These are phyloP conservation scores for Pygmarrhopalites habei DNA, from an alignment of 1,140 invertebrate species.

Conservation along the genomic window DNA sequence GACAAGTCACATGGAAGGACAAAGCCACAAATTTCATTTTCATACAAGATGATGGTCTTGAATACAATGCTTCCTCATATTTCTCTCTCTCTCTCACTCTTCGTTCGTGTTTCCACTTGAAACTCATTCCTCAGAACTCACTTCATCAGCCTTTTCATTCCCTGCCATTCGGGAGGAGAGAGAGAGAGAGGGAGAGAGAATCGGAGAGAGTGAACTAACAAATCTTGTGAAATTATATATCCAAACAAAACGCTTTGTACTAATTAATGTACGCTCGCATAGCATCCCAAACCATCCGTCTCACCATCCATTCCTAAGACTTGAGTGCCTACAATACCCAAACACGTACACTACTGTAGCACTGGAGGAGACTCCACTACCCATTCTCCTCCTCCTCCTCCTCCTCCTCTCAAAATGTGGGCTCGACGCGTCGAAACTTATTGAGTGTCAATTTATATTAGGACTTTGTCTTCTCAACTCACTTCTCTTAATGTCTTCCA, in stretches of 20 bases:
- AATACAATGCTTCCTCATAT: conserved; percentile 13
- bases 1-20: neutral
- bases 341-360: no score
- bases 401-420: no score
- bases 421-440: conserved; percentile 3
- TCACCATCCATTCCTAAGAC: no score
- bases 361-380: no score
- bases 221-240: conserved; percentile 8
- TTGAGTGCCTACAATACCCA: no score
- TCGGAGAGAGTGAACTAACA: no score
- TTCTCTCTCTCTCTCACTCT: neutral
- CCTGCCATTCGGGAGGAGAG: neutral
- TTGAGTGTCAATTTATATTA: conserved; percentile 12
- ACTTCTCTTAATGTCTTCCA: no score
- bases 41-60: conserved; percentile 5
- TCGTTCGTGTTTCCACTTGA: neutral
- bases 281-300: neutral
- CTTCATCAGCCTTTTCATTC: conserved; percentile 15
- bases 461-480: neutral
- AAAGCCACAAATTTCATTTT: conserved; percentile 15
- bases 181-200: no score
- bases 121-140: neutral
- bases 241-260: conserved; percentile 10
- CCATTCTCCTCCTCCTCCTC: no score
- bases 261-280: conserved; percentile 12